A percentile compares a stretch with the other conserved stretches of the same genome.
phyloP scores from a whole-genome alignment of 2,797 vertebrate species.

The Carapus acus region DNA sequence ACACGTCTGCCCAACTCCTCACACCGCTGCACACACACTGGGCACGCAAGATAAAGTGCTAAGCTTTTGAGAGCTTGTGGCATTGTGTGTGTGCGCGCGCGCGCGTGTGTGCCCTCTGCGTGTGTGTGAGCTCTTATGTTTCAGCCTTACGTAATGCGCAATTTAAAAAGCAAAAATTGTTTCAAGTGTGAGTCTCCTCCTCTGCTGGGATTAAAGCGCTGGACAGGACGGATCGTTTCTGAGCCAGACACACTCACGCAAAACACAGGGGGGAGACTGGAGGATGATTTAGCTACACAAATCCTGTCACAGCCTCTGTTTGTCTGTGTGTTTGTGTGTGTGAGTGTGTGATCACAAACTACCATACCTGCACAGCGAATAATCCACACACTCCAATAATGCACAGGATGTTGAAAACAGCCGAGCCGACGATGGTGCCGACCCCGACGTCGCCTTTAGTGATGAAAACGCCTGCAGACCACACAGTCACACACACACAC shows the following conservation, averaged over 20 bases:
- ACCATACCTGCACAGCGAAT: conserved; percentile 85
- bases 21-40: conserved; percentile 2
- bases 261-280: background rate
- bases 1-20: conserved; percentile 20
- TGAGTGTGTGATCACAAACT: background rate
- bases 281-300: background rate
- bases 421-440: conserved; percentile 94
- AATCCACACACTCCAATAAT: conserved; percentile 95
- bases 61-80: background rate
- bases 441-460: conserved; percentile 95
- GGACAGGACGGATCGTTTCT: conserved; percentile 11
- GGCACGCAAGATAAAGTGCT: background rate
- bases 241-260: conserved; percentile 26
- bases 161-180: conserved; percentile 37
- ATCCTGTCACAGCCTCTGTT: background rate
- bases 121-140: conserved; percentile 13
- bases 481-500: no score
- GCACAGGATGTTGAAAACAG: conserved; percentile 95
- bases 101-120: background rate
- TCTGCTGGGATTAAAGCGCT: conserved; percentile 31
- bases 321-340: background rate
- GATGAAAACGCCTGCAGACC: conserved; percentile 86
- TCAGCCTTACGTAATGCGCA: conserved; percentile 30
- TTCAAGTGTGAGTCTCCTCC: conserved; percentile 34
- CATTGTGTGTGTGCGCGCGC: conserved; percentile 4